phyloP scores from a whole-genome alignment of 2,888 invertebrate species.

The Thecophora atra region DNA sequence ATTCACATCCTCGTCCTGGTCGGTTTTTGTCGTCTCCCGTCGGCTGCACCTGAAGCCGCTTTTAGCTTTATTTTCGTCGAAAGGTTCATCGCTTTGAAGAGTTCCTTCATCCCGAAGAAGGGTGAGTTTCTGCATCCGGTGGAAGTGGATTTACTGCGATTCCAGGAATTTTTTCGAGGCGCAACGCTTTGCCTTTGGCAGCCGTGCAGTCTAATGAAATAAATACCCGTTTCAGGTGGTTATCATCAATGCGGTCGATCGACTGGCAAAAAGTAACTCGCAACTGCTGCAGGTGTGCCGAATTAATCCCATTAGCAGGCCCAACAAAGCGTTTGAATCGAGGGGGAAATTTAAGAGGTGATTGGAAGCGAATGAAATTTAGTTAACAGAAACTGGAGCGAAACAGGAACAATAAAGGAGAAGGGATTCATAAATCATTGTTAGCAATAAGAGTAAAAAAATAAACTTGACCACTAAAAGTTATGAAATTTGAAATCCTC shows the following conservation, averaged over 20 bases:
- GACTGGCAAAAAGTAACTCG: slow-evolving; percentile 12
- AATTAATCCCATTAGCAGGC: slow-evolving; percentile 5
- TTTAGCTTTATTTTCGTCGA: neutral
- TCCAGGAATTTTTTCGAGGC: slow-evolving; percentile 13
- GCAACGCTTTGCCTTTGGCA: neutral
- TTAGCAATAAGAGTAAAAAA: no score
- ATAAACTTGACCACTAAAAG: no score
- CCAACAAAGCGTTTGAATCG: neutral
- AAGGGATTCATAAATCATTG: no score
- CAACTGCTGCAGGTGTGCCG: neutral
- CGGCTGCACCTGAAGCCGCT: neutral
- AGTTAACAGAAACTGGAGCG: neutral
- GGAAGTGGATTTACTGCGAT: slow-evolving; percentile 17
- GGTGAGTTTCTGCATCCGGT: neutral
- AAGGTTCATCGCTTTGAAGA: neutral
- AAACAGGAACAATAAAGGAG: neutral
- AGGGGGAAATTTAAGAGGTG: neutral
- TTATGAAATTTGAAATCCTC: no score
- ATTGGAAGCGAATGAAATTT: neutral
- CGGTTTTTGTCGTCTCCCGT: neutral
- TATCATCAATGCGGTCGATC: slow-evolving; percentile 8
- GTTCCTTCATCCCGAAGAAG: neutral
- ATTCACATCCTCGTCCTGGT: neutral
- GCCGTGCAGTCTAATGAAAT: slow-evolving; percentile 1
- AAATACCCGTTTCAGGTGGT: neutral